Conservation (phyloP, 37 sponge, comb jelly and placozoan species). For the Agelas oroides region DNA sequence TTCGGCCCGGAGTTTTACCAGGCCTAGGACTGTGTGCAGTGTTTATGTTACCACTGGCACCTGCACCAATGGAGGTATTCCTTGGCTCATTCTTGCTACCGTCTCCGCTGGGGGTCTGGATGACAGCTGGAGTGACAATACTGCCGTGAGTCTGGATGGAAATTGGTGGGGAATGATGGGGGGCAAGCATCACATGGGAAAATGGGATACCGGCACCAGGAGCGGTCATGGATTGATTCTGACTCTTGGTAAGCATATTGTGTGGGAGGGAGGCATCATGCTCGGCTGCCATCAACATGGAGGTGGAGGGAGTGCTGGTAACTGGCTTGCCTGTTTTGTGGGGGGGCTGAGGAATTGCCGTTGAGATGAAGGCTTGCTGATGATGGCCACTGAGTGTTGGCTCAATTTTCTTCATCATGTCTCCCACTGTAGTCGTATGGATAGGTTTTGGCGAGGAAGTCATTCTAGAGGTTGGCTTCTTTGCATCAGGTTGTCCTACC, state of each 20-base stretch:
- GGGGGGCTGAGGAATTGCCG: too few relatives aligned
- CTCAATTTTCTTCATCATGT: conserved; percentile 14
- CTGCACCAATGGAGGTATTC: too few relatives aligned
- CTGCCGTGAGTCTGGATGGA: not conserved
- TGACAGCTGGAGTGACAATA: conserved; percentile 9
- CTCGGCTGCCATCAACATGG: not conserved
- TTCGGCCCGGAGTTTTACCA: not conserved
- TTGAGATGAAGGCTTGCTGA: too few relatives aligned
- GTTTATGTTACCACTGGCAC: not conserved
- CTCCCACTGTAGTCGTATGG: conserved; percentile 48
- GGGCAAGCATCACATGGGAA: not conserved
- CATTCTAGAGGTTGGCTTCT: not conserved
- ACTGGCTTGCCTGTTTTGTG: too few relatives aligned
- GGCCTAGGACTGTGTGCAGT: not conserved
- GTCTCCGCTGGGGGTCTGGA: not conserved
- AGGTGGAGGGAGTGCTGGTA: not conserved
- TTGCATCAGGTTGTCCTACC: too few relatives aligned
- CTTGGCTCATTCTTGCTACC: too few relatives aligned
- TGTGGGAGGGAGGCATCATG: not conserved
- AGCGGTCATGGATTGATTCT: too few relatives aligned
- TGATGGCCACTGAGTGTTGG: too few relatives aligned
- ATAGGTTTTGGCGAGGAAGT: not conserved
- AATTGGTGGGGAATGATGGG: not conserved
- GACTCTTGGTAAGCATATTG: too few relatives aligned
- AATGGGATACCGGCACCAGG: not conserved